Evolutionary conservation across 2,888 invertebrate species (phyloP).

Genomic region (Prosopocoilus inquinatus): DNA sequence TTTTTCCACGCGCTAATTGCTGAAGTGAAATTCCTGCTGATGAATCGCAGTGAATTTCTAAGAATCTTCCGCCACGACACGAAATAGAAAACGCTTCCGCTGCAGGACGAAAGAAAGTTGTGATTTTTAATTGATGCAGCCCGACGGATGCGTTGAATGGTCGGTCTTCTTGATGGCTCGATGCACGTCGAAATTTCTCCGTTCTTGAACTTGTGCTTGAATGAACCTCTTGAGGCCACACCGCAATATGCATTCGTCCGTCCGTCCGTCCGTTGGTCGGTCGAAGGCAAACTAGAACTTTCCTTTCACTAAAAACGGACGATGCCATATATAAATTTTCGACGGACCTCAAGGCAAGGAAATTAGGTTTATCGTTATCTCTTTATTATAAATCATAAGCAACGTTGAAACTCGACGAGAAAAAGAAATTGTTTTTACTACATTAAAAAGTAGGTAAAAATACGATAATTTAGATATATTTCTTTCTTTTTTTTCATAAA

Average conservation of each 20-base stretch:
- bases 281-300: conserved; percentile 16
- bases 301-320: conserved; percentile 12
- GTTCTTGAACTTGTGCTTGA: conserved; percentile 20
- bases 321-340: background rate
- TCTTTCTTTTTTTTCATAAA: too few relatives aligned
- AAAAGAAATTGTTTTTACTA: too few relatives aligned
- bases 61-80: background rate
- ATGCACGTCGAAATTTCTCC: conserved; percentile 21
- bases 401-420: too few relatives aligned
- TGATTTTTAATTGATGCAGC: background rate
- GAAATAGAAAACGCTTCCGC: background rate
- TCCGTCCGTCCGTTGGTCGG: conserved; percentile 10
- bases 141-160: background rate
- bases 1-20: too few relatives aligned
- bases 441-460: too few relatives aligned
- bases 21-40: background rate
- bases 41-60: background rate
- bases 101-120: background rate
- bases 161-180: too few relatives aligned
- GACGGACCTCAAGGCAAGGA: too few relatives aligned
- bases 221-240: conserved; percentile 13
- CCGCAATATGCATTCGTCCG: conserved; percentile 11
- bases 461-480: too few relatives aligned
- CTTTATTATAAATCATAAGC: too few relatives aligned
- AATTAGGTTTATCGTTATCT: too few relatives aligned